phyloP scores from a whole-genome alignment of 2,797 vertebrate genomes.

The Fringilla coelebs region DNA sequence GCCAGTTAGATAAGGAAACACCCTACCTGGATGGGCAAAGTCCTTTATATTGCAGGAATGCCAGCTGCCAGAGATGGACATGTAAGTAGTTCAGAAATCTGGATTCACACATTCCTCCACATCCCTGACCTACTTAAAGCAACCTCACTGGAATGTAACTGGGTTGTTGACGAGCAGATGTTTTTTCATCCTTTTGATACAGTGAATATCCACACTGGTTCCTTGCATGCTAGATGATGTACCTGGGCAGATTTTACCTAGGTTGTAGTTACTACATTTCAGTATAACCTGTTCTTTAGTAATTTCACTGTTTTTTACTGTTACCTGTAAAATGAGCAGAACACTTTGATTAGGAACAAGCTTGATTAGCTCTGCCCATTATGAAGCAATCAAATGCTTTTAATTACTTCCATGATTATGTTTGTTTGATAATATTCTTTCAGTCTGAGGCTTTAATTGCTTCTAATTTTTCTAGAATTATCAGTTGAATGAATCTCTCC shows the following conservation, averaged over 20 bases:
- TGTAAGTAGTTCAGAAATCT: background rate
- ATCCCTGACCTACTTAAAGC: background rate
- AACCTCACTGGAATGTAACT: background rate
- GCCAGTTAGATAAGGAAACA: background rate
- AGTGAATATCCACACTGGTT: background rate
- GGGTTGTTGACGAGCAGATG: background rate
- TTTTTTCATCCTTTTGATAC: background rate
- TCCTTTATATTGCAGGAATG: background rate
- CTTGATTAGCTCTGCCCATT: constrained; percentile 49
- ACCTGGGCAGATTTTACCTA: background rate
- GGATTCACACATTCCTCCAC: background rate
- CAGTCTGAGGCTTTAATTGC: constrained; percentile 40
- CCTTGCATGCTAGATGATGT: background rate
- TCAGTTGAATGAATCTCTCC: background rate
- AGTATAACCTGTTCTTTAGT: background rate
- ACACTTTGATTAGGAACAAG: constrained; percentile 54
- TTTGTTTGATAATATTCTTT: constrained; percentile 57
- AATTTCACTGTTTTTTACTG: constrained; percentile 13
- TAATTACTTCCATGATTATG: constrained; percentile 44
- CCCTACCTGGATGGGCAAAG: background rate
- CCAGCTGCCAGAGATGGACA: background rate
- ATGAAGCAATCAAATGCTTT: constrained; percentile 50
- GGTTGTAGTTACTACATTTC: background rate
- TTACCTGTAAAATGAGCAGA: constrained; percentile 37
- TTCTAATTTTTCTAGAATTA: constrained; percentile 34